These are phyloP conservation scores for Antennarius striatus DNA, from an alignment of 2,113 vertebrate species.

Conservation along the genomic window DNA sequence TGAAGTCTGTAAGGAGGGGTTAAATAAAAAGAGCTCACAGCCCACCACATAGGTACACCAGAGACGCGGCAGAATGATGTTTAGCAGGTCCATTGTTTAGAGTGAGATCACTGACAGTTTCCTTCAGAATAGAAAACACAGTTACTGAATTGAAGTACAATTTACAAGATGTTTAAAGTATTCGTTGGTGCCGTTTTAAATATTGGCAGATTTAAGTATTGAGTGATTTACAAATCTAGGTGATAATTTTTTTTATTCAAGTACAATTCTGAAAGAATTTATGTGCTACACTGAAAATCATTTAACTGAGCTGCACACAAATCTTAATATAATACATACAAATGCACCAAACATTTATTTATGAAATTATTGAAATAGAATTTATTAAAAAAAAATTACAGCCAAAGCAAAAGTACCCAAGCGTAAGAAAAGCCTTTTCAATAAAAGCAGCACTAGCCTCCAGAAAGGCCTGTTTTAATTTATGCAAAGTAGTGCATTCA, in stretches of 20 bases:
- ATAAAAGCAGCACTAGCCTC: conserved; percentile 31
- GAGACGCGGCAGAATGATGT: conserved; percentile 22
- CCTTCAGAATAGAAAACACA: not conserved
- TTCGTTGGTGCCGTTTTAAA: not conserved
- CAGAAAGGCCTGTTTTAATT: conserved; percentile 57
- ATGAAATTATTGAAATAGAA: too few relatives aligned
- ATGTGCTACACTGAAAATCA: conserved; percentile 15
- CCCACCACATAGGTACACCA: conserved; percentile 42
- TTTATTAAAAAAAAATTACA: conserved; percentile 42
- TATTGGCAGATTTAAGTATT: not conserved
- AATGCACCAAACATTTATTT: conserved; percentile 7
- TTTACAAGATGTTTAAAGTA: conserved; percentile 23
- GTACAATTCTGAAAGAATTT: conserved; percentile 6
- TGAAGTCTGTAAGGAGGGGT: conserved; percentile 42
- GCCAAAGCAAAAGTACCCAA: conserved; percentile 18
- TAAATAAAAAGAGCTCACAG: conserved; percentile 41
- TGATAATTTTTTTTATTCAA: conserved; percentile 6
- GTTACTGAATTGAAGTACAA: conserved; percentile 18
- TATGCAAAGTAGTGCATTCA: conserved; percentile 55
- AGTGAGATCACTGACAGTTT: conserved; percentile 34
- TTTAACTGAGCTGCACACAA: not conserved
- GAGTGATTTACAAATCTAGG: conserved; percentile 4
- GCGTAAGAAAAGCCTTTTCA: conserved; percentile 38
- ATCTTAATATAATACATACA: conserved; percentile 16
- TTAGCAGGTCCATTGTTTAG: conserved; percentile 27